Evolutionary conservation across 2,888 invertebrate species (phyloP), one percentile per base, ranked within the genome.

Genomic region (Oscheius sp.): DNA sequence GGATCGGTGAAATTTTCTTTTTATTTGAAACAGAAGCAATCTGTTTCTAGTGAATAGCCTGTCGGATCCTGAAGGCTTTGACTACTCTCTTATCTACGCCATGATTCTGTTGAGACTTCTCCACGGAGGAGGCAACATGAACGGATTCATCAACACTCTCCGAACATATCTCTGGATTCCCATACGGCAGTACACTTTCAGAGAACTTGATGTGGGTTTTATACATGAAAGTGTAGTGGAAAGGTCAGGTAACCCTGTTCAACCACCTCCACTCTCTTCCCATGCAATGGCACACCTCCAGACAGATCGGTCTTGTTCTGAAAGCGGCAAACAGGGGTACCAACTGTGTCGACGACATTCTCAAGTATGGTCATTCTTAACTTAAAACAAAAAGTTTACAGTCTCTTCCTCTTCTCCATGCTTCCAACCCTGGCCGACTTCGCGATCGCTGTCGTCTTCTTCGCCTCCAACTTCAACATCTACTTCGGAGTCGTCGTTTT

Each of bases 401-500:
- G 93, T 3, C 92, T 98, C 57, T 74, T 93, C 3, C 92, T 98
- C 58, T 91, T 94, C 79, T 97, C 95, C 59, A 97, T 99, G 82
- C 90, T 93, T 0, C 98, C 98, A 0, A 97, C 97, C 0, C 93
- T 99, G 75, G 91, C 94, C n/a, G 98, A 99, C 89, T 96, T 99
- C 76, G 63, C 95, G 0, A 92, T 99, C 2, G 98, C 98, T 1
- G 93, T 97, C 21, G 90, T 94, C 1, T 99, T 93, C 90, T 98
- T 99, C 88, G 91, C 96, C n/a, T 92, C 93, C 2, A 93, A 93
- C 11, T 98, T 97, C 90, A 96, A 96, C 89, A 93, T 92, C 79
- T 96, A 95, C 94, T 98, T 98, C 90, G 97, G 96, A 0, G 90
- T 97, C 29, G 96, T 98, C 83, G 95, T 98, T 0, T 96, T 97